A percentile compares a stretch with the other conserved stretches of the same genome.
Evolutionary conservation across 2,797 vertebrate genomes (phyloP).

Genomic region (Propithecus deckenii): DNA sequence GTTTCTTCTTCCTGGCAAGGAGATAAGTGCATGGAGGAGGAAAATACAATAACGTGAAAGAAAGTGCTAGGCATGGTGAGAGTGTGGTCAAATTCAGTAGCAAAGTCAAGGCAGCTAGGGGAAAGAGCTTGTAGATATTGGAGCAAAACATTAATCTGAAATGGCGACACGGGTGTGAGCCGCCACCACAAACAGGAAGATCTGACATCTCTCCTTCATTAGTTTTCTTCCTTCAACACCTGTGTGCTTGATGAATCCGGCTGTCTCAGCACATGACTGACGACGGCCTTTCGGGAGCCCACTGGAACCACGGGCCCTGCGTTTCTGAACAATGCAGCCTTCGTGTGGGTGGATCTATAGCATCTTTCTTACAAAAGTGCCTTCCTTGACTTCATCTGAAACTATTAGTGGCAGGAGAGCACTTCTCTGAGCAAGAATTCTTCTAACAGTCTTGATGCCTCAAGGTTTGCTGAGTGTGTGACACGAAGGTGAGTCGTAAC

Average conservation of each 20-base stretch:
- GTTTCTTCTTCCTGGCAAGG: slow-evolving; percentile 94
- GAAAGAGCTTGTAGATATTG: background rate
- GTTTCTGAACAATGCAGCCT: background rate
- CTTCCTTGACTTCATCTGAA: background rate
- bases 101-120: background rate
- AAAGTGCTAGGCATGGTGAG: background rate
- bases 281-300: background rate
- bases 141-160: background rate
- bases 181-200: background rate
- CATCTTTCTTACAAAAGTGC: background rate
- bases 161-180: fast-evolving
- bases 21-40: background rate
- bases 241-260: fast-evolving
- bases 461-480: background rate
- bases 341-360: background rate
- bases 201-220: background rate
- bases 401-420: background rate
- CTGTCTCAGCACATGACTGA: background rate
- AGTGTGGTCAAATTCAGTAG: no score
- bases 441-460: background rate
- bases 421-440: background rate
- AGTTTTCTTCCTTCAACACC: background rate
- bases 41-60: fast-evolving
- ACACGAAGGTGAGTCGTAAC: background rate
- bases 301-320: background rate